A percentile compares a stretch with the other conserved stretches of the same genome.
These are phyloP conservation scores for Odontothrips loti DNA, from an alignment of 2,888 invertebrate genomes.

Conservation along the genomic window DNA sequence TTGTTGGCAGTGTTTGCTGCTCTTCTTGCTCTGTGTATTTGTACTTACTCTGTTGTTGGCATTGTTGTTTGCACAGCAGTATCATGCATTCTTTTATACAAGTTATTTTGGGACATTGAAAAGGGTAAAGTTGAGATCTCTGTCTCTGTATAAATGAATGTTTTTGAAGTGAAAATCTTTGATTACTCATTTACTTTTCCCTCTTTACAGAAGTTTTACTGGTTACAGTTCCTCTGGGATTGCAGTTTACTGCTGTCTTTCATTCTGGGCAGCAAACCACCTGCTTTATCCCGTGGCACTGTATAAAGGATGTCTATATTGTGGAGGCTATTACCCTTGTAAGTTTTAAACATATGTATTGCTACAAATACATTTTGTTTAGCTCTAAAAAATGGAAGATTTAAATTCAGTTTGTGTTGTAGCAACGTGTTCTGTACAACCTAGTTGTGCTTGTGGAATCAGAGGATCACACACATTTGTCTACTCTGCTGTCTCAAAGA, in stretches of 20 bases:
- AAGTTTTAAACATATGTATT: not conserved
- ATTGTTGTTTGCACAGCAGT: not conserved
- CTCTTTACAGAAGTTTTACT: slow-evolving; percentile 34
- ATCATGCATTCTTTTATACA: not conserved
- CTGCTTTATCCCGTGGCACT: slow-evolving; percentile 36
- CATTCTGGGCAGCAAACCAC: slow-evolving; percentile 34
- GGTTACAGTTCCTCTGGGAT: slow-evolving; percentile 35
- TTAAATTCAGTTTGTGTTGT: not conserved
- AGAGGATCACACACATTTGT: not conserved
- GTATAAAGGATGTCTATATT: slow-evolving; percentile 36
- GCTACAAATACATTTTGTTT: not conserved
- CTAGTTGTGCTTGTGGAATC: not conserved
- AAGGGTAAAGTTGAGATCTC: not conserved
- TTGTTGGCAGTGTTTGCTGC: not conserved
- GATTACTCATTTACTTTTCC: not conserved
- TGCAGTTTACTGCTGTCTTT: slow-evolving; percentile 36
- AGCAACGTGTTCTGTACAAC: not conserved
- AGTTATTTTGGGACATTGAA: not conserved
- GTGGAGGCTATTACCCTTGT: slow-evolving; percentile 35
- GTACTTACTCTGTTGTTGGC: not conserved
- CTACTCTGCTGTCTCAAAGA: not conserved
- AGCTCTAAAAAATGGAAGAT: not conserved
- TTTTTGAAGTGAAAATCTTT: not conserved
- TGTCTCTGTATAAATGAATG: not conserved
- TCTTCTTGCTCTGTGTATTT: not conserved